phyloP scores from a whole-genome alignment of 2,888 invertebrate species.

The Drosophila leonis region DNA sequence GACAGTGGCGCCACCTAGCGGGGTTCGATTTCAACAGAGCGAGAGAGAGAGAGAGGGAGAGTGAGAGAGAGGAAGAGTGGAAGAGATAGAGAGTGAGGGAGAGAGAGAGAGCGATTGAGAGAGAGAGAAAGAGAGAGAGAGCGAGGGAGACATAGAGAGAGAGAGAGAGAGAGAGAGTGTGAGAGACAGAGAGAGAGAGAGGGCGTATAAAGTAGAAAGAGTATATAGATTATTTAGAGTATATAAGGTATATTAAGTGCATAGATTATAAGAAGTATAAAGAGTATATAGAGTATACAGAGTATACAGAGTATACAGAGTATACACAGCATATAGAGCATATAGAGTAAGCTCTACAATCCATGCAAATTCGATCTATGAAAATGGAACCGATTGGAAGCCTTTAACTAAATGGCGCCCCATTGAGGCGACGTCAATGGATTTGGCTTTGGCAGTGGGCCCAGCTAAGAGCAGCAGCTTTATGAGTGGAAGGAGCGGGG shows the following conservation, averaged over 20 bases:
- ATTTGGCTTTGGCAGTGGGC: conserved; percentile 20
- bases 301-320: no score
- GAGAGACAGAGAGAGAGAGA: no score
- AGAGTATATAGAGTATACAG: no score
- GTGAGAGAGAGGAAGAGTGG: no score
- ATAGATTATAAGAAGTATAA: no score
- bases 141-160: no score
- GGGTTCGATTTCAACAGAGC: background rate
- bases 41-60: no score
- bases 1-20: conserved; percentile 47
- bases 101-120: background rate
- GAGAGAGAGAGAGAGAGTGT: background rate
- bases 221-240: no score
- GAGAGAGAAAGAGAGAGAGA: background rate
- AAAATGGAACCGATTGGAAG: background rate
- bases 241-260: no score
- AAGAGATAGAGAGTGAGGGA: background rate
- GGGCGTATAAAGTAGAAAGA: no score
- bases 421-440: conserved; percentile 33
- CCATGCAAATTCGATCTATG: background rate
- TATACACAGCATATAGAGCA: background rate
- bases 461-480: conserved; percentile 18
- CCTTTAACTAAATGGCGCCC: conserved; percentile 9
- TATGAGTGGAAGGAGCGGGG: background rate
- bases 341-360: background rate